Evolutionary conservation across 1,140 invertebrate species (phyloP).

Genomic region (Tetragonula clypearis): DNA sequence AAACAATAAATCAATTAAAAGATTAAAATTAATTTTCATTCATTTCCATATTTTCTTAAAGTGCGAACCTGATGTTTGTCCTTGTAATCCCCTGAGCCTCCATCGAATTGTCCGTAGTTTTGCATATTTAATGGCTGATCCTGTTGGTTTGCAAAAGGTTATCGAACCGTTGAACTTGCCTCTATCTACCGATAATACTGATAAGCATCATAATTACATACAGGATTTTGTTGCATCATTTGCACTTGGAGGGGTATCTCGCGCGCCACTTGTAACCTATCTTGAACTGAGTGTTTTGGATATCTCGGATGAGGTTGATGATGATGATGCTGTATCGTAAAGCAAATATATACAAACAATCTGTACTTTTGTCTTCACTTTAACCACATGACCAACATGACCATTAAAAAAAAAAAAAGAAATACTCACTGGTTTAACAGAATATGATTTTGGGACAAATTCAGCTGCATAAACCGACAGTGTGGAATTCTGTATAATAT

Average conservation of each 20-base stretch:
- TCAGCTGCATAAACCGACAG: slow-evolving; percentile 72
- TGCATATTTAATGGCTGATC: slow-evolving; percentile 57
- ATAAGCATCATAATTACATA: not conserved
- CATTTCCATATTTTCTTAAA: not conserved
- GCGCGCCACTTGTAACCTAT: slow-evolving; percentile 66
- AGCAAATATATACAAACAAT: not conserved
- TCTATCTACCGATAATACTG: slow-evolving; percentile 41
- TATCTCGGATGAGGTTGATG: not conserved
- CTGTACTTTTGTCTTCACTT: not conserved
- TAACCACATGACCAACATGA: not conserved
- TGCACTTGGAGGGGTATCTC: slow-evolving; percentile 30
- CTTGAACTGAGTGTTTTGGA: slow-evolving; percentile 60
- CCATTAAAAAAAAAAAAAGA: not conserved
- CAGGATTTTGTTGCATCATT: slow-evolving; percentile 1
- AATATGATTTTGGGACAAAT: slow-evolving; percentile 68
- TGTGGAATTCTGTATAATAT: slow-evolving; percentile 69
- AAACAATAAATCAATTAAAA: not conserved
- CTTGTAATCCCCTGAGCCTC: slow-evolving; percentile 60
- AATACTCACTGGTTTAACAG: slow-evolving; percentile 3
- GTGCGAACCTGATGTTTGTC: slow-evolving; percentile 60
- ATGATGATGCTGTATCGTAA: not conserved
- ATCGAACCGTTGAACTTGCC: slow-evolving; percentile 49
- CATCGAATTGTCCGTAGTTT: slow-evolving; percentile 63
- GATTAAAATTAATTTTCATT: not conserved
- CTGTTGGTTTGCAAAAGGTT: slow-evolving; percentile 58